Conservation (phyloP, 1,140 invertebrate species). For the Phymastichus coffea region DNA sequence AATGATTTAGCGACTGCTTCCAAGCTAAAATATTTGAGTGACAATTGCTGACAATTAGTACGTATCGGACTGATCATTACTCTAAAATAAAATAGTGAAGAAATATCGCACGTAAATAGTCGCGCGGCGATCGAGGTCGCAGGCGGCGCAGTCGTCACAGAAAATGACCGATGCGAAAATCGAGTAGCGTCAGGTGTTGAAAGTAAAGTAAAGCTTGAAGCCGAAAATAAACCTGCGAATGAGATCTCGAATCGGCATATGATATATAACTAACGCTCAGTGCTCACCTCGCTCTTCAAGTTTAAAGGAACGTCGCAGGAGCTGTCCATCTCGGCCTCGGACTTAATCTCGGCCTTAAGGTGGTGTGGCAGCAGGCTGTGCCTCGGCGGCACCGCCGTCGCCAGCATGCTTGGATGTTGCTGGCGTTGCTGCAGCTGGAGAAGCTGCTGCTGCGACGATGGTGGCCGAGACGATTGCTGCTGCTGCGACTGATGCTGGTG, state of each 20-base stretch:
- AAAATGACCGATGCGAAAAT: conserved; percentile 22
- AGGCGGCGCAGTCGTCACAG: no score
- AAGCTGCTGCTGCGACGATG: conserved; percentile 45
- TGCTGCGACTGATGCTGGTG: conserved; percentile 46
- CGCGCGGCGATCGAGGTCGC: no score
- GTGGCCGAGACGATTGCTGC: conserved; percentile 50
- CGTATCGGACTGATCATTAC: no score
- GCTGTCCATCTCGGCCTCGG: conserved; percentile 50
- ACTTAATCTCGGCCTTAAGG: conserved; percentile 51
- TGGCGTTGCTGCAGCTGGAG: conserved; percentile 49
- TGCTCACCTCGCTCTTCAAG: conserved; percentile 56
- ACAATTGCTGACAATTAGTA: no score
- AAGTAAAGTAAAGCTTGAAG: no score
- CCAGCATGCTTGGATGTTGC: conserved; percentile 55
- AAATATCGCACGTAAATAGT: no score
- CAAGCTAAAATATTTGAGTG: no score
- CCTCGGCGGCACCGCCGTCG: conserved; percentile 51
- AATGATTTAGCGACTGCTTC: no score
- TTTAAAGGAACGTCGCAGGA: conserved; percentile 55
- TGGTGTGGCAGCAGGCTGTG: conserved; percentile 51
- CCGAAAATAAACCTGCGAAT: conserved; percentile 9
- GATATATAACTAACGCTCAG: no score
- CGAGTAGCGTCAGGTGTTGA: conserved; percentile 14
- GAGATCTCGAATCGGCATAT: no score
- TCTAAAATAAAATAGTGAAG: no score